Conservation (phyloP, 2,113 vertebrate genomes). For the Verasper variegatus region DNA sequence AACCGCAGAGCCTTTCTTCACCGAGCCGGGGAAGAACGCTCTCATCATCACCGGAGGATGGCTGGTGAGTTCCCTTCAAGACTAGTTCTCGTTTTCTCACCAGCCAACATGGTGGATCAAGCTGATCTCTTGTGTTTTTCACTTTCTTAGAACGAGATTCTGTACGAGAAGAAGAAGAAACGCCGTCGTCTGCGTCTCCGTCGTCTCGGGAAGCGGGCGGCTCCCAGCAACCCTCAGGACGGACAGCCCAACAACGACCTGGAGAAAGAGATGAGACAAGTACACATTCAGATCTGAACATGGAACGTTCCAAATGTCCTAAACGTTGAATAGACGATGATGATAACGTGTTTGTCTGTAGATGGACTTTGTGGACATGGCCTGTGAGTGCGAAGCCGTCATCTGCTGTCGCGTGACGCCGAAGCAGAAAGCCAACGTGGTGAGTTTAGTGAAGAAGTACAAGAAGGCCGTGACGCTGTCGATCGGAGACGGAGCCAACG, state of each 20-base stretch:
- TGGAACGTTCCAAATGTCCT: too few relatives aligned
- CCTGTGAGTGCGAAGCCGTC: conserved; percentile 93
- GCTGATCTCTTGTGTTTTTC: rapidly evolving
- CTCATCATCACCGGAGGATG: conserved; percentile 96
- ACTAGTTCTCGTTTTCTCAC: too few relatives aligned
- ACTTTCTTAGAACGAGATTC: conserved; percentile 91
- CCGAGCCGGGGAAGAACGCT: conserved; percentile 84
- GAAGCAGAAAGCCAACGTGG: conserved; percentile 97
- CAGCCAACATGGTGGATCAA: background rate
- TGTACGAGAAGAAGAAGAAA: conserved; percentile 94
- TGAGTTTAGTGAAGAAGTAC: conserved; percentile 95
- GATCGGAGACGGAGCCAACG: conserved; percentile 96
- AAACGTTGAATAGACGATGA: too few relatives aligned
- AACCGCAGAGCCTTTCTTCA: conserved; percentile 83
- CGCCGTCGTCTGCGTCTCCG: conserved; percentile 89
- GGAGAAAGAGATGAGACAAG: conserved; percentile 90
- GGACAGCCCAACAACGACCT: conserved; percentile 83
- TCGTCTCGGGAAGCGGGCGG: conserved; percentile 81
- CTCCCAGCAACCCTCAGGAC: conserved; percentile 73
- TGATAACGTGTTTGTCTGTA: conserved; percentile 5
- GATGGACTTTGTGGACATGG: conserved; percentile 94
- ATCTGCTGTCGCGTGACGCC: conserved; percentile 98
- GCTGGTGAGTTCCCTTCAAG: conserved; percentile 85
- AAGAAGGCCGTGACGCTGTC: conserved; percentile 97
- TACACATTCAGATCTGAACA: background rate